phyloP scores from a whole-genome alignment of 30 jellyfish, hydroid and myxozoan species.

The Calvadosia cruxmelitensis region DNA sequence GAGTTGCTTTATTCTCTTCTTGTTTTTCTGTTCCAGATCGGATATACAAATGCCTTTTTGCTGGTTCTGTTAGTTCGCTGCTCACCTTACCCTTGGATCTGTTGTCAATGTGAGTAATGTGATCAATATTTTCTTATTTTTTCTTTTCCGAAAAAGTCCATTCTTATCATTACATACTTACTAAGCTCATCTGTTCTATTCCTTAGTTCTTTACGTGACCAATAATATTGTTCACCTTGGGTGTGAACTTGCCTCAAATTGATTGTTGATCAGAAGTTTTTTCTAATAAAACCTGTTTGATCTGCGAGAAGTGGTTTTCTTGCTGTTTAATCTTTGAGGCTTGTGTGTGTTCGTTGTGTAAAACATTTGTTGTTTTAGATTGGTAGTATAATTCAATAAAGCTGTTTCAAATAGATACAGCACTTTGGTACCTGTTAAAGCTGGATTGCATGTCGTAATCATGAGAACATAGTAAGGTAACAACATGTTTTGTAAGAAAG shows the following conservation, averaged over 20 bases:
- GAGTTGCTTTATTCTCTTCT: too few relatives aligned
- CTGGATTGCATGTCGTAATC: too few relatives aligned
- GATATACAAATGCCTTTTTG: constrained; percentile 79
- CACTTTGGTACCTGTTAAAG: too few relatives aligned
- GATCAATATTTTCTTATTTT: not conserved
- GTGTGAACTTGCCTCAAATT: not conserved
- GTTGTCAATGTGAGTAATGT: constrained; percentile 77
- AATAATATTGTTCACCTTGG: not conserved
- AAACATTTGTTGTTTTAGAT: not conserved
- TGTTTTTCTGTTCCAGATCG: constrained; percentile 43
- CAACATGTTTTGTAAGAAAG: too few relatives aligned
- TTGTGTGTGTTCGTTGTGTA: too few relatives aligned
- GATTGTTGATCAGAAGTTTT: too few relatives aligned
- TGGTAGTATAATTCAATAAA: not conserved
- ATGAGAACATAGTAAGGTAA: too few relatives aligned
- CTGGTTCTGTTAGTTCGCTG: constrained; percentile 86
- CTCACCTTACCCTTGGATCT: constrained; percentile 87
- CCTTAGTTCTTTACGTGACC: not conserved
- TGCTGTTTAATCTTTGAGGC: too few relatives aligned
- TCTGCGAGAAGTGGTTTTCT: too few relatives aligned
- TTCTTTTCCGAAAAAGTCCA: not conserved
- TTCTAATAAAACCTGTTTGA: too few relatives aligned
- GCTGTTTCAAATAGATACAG: too few relatives aligned
- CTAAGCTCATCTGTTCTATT: constrained; percentile 3
- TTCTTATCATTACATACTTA: not conserved